Conservation (phyloP, 2,888 invertebrate genomes). For the Proisotoma minuta region DNA sequence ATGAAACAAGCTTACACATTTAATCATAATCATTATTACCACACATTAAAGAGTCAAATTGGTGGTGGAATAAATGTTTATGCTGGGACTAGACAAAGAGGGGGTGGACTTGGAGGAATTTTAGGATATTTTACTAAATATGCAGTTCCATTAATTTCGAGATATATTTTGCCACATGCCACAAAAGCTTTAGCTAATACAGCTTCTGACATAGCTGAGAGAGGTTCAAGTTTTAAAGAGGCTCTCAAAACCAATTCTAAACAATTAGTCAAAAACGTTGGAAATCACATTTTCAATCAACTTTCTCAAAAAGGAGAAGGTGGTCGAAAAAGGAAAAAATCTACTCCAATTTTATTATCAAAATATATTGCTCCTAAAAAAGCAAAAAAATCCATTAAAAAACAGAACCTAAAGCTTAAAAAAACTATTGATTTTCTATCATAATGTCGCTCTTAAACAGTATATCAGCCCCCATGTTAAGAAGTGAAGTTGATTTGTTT, state of each 20-base stretch:
- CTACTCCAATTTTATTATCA: background rate
- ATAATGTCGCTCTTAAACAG: conserved; percentile 3
- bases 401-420: too few species aligned
- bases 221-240: background rate
- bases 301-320: conserved; percentile 11
- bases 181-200: conserved; percentile 7
- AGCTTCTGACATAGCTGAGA: background rate
- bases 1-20: background rate
- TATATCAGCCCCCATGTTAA: conserved; percentile 3
- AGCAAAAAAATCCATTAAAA: background rate
- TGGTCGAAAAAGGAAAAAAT: background rate
- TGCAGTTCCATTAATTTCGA: conserved; percentile 8
- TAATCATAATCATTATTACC: background rate
- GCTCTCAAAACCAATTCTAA: conserved; percentile 9
- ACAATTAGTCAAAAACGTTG: background rate
- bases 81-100: conserved; percentile 4
- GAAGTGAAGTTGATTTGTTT: conserved; percentile 16
- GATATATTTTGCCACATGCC: conserved; percentile 17
- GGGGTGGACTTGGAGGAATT: conserved; percentile 16
- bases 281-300: background rate
- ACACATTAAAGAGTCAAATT: background rate
- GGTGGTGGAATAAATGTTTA: background rate
- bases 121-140: conserved; percentile 4
- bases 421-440: background rate
- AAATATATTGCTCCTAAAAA: too few species aligned